Evolutionary conservation across 2,888 invertebrate genomes (phyloP).

Genomic region (Prenolepis imparis): DNA sequence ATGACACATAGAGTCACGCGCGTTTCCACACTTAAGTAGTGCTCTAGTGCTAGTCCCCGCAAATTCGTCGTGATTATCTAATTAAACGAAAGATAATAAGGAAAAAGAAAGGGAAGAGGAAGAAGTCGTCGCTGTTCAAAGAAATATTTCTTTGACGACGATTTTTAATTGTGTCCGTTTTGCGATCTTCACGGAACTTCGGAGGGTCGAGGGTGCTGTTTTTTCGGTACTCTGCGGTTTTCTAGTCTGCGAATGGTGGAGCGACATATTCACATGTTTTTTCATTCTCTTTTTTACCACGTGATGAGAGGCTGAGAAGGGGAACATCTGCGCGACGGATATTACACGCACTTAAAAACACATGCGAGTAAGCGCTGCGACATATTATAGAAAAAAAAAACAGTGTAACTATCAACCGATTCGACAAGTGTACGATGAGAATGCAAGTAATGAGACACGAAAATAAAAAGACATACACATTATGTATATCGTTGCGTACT

Average conservation of each 20-base stretch:
- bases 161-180: constrained; percentile 33
- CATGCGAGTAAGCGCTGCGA: constrained; percentile 63
- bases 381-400: constrained; percentile 48
- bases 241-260: constrained; percentile 54
- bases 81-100: constrained; percentile 36
- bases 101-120: constrained; percentile 7
- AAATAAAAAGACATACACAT: constrained; percentile 82
- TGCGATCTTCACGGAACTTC: constrained; percentile 25
- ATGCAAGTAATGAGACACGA: constrained; percentile 80
- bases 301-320: constrained; percentile 25
- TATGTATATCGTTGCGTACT: constrained; percentile 33
- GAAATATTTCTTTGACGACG: constrained; percentile 2
- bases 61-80: constrained; percentile 50
- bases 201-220: constrained; percentile 21
- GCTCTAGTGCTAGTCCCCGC: constrained; percentile 42
- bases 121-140: constrained; percentile 22
- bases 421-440: constrained; percentile 78
- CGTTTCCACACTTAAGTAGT: constrained; percentile 36
- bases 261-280: constrained; percentile 54
- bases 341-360: constrained; percentile 58
- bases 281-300: constrained; percentile 67
- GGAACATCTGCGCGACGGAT: constrained; percentile 71
- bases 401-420: constrained; percentile 61
- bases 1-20: constrained; percentile 38
- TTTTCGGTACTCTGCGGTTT: constrained; percentile 42